A percentile compares a stretch with the other conserved stretches of the same genome.
phyloP scores from a whole-genome alignment of 2,113 vertebrate genomes.

The human (Homo sapiens) region GRCh38 chr17:27709501-27710000 shows the following conservation, averaged over 20 bases:
- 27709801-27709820: neutral
- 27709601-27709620: neutral
- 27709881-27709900: neutral
- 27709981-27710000: neutral
- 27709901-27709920: neutral
- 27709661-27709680: constrained; percentile 23
- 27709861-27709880: neutral
- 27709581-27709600: constrained; percentile 17
- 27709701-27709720: neutral
- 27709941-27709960: neutral
- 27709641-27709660: neutral
- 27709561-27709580: neutral
- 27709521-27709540: neutral
- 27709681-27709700: neutral
- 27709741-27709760: neutral
- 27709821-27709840: neutral
- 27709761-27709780: neutral
- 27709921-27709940: no score
- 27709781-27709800: neutral
- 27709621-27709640: neutral
- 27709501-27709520: no score
- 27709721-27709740: neutral
- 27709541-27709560: neutral
- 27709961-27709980: neutral
- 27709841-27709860: neutral